These are phyloP conservation scores for Drosophila pseudoananassae DNA, from an alignment of 1,140 invertebrate species.

Conservation along the genomic window DNA sequence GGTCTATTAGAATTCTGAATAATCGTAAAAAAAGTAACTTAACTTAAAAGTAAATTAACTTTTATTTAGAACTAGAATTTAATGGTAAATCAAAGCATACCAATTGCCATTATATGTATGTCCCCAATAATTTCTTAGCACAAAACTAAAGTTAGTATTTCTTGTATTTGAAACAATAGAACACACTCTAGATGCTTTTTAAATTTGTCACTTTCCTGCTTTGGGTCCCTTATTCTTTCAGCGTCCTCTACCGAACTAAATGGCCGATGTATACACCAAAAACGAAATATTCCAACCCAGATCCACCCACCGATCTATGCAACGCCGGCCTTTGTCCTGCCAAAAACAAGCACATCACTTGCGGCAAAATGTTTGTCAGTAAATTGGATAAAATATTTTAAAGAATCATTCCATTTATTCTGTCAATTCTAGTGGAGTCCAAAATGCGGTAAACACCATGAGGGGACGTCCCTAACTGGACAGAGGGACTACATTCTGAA, in stretches of 20 bases:
- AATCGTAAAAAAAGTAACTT: too few species aligned
- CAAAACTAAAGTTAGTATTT: not conserved
- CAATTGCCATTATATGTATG: not conserved
- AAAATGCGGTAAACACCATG: constrained; percentile 4
- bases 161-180: too few species aligned
- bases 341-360: not conserved
- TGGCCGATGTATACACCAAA: not conserved
- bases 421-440: constrained; percentile 11
- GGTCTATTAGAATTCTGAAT: too few species aligned
- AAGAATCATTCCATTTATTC: too few species aligned
- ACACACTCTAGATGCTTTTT: too few species aligned
- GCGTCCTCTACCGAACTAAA: not conserved
- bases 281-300: not conserved
- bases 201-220: not conserved
- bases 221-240: not conserved
- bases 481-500: not conserved
- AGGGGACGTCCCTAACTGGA: not conserved
- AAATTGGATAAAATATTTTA: not conserved
- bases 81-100: not conserved
- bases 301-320: constrained; percentile 10
- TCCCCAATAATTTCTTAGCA: too few species aligned
- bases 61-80: not conserved
- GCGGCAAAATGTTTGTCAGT: constrained; percentile 26
- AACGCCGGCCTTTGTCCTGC: constrained; percentile 1
- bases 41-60: too few species aligned